Conservation (phyloP, 2,797 vertebrate genomes). For the Pangasius macronema region DNA sequence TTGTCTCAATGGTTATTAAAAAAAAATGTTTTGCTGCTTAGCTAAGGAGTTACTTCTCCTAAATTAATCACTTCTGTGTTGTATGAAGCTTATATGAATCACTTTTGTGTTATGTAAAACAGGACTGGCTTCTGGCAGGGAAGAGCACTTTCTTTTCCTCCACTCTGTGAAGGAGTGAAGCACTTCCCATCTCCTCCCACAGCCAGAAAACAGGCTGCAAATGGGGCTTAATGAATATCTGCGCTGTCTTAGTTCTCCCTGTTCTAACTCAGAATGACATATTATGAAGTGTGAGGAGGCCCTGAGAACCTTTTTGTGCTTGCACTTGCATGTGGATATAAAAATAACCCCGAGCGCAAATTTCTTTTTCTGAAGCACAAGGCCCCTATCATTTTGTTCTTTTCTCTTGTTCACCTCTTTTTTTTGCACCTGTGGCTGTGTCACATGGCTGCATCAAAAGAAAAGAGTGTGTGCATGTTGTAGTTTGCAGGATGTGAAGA, state of each 20-base stretch:
- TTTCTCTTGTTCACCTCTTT: not conserved
- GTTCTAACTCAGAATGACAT: not conserved
- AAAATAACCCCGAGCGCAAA: not conserved
- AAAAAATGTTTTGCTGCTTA: not conserved
- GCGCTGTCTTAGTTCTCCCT: not conserved
- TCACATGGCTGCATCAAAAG: not conserved
- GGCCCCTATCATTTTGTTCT: no score
- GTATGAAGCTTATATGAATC: not conserved
- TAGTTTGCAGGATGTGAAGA: not conserved
- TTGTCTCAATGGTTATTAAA: not conserved
- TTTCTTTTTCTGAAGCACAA: not conserved
- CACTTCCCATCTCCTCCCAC: not conserved
- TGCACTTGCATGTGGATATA: not conserved
- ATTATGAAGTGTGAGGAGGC: not conserved
- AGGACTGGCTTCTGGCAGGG: not conserved
- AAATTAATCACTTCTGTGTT: not conserved
- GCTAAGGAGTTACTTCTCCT: not conserved
- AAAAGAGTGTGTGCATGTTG: not conserved
- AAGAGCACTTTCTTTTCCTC: not conserved
- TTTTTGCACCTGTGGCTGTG: not conserved
- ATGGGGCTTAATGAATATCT: slow-evolving; percentile 4
- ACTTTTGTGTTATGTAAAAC: not conserved
- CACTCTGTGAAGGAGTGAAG: not conserved
- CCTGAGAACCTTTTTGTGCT: slow-evolving; percentile 6
- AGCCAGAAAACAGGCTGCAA: not conserved